Conservation (phyloP, 30 jellyfish, hydroid and myxozoan species). For the Catostylus mosaicus region DNA sequence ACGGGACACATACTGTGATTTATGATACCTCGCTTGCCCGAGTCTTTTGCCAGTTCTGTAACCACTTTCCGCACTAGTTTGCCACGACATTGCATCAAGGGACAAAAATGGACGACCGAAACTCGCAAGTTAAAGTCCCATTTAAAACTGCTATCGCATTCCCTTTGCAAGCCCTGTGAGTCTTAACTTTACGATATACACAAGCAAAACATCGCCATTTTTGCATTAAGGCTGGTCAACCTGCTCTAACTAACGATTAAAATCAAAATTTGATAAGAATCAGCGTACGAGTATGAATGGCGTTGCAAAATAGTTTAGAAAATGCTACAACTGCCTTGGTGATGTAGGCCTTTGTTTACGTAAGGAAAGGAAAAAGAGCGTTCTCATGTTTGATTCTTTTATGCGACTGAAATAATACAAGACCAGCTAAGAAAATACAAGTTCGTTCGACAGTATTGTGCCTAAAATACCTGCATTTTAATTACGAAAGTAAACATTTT, state of each 20-base stretch:
- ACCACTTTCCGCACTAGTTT: conserved; percentile 22
- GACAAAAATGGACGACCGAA: too few relatives aligned
- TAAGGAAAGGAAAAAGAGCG: not conserved
- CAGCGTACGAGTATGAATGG: not conserved
- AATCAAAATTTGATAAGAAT: too few relatives aligned
- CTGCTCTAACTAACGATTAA: too few relatives aligned
- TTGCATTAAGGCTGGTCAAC: too few relatives aligned
- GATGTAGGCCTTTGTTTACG: not conserved
- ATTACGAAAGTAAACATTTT: too few relatives aligned
- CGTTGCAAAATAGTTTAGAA: not conserved
- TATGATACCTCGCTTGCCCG: conserved; percentile 11
- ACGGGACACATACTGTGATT: too few relatives aligned
- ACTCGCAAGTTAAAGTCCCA: too few relatives aligned
- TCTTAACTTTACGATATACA: too few relatives aligned
- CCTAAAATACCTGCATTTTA: not conserved
- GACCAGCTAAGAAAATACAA: conserved; percentile 6
- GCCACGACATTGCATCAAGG: conserved; percentile 21
- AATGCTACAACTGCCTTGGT: conserved; percentile 24
- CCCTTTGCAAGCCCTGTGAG: too few relatives aligned
- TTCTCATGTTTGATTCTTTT: not conserved
- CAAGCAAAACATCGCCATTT: too few relatives aligned
- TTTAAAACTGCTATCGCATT: too few relatives aligned
- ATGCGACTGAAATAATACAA: not conserved
- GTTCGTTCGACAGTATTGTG: not conserved
- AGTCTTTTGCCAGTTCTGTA: conserved; percentile 6